Base-by-base conservation (phyloP, 2,113 vertebrate species). In the Myotis davidii region DNA sequence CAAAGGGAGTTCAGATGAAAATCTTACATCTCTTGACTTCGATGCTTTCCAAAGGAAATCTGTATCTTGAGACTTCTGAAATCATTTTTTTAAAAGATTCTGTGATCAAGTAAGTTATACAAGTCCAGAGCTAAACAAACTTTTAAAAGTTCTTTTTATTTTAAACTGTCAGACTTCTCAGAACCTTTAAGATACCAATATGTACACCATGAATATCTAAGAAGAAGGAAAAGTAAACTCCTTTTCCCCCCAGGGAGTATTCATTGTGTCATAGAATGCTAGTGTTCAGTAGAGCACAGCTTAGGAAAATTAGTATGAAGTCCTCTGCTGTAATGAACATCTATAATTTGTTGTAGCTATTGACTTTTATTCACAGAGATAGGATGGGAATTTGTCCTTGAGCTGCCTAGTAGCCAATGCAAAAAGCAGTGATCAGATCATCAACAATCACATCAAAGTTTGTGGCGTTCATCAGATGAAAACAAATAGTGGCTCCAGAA, bases 31-130 rank as follows among this genome's bases (percentile, higher is more conserved):
- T 83, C 88, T 91, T 56, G 25, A 83, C 69, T 95, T 37, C 39
- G 64, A 94, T 93, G 79, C 12, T 86, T 91, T 86, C 85, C 39
- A 93, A 95, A 92, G 81, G 56, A 92, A 94, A 92, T 52, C 18
- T 95, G 32, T 79, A 23, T 64, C 85, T 95, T 90, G 69, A 67
- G 42, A 74, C 34, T 69, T 91, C 27, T 59, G 10, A 91, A 59
- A 65, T 88, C 78, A 48, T 25, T 29, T 87, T 87, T 88, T 94
- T 32, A 2, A 48, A 3, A 84, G 17, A 72, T 83, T 87, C 70
- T 88, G 3, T 61, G 67, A 79, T 90, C 82, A 79, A 48, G 13
- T 87, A 78, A 64, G 48, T 90, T 94, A 95, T 72, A 88, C 2
- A 88, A 94, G 5, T n/a, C 45, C 13, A 88, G 59, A 12, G 14